These are phyloP conservation scores for Porites rus DNA, from an alignment of 92 coral and sea anemone genomes.

Conservation along the genomic window DNA sequence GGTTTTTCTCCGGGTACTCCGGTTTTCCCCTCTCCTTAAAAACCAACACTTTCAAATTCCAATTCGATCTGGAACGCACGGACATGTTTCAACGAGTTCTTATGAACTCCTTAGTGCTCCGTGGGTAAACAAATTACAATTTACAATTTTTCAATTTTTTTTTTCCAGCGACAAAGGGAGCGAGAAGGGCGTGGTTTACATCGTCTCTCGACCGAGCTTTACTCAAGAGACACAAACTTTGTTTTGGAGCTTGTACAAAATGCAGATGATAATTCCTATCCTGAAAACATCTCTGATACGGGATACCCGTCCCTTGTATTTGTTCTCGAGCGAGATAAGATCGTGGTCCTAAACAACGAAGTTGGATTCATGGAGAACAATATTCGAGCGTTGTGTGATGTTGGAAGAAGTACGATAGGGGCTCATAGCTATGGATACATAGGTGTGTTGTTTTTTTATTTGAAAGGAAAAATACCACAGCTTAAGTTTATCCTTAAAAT, in stretches of 20 bases:
- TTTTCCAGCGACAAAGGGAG: conserved; percentile 80
- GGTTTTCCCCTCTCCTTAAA: too few species aligned
- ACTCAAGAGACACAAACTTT: conserved; percentile 92
- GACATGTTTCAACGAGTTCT: too few species aligned
- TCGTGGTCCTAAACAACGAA: conserved; percentile 88
- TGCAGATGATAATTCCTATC: conserved; percentile 91
- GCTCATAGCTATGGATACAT: conserved; percentile 95
- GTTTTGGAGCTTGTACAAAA: conserved; percentile 94
- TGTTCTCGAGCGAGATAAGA: conserved; percentile 70
- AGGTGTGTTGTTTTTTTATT: conserved; percentile 51
- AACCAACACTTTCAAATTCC: too few species aligned
- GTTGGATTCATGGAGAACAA: conserved; percentile 87
- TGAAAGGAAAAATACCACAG: too few species aligned
- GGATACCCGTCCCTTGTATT: conserved; percentile 80
- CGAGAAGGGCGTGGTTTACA: conserved; percentile 91
- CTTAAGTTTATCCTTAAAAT: neutral
- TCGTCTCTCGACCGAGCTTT: conserved; percentile 88
- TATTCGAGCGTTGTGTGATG: conserved; percentile 95
- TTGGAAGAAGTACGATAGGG: conserved; percentile 94
- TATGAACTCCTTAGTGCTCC: too few species aligned
- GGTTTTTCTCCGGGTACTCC: too few species aligned
- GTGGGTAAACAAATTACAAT: too few species aligned
- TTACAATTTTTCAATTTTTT: too few species aligned
- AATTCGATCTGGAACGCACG: too few species aligned
- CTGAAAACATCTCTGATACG: conserved; percentile 17